Base-by-base conservation (phyloP, 2,113 vertebrate genomes). In the Dinomys branickii region DNA sequence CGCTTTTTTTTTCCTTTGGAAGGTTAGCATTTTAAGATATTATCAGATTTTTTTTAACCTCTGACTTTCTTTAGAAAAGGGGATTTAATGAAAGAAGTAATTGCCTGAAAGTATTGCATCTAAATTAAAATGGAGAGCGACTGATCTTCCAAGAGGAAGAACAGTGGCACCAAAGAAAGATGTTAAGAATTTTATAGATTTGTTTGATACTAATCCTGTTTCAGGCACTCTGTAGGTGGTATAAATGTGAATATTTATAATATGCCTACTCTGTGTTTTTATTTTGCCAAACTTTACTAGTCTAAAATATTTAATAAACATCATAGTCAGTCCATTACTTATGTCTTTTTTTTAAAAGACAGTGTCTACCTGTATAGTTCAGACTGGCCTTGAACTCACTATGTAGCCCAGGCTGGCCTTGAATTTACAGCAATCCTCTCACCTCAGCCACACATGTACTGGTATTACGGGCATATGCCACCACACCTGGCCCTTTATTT, bases 11-110 rank as follows among this genome's bases (percentile, higher is more conserved):
- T 89, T 73, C 20, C 0, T n/a, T 95, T 44, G 84, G 56, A 65
- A 61, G 6, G 12, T 38, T 91, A 93, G 7, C 38, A 52, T 93
- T 93, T 88, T 90, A 96, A 93, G 52, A 47, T 85, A 35, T 59
- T 96, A 58, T 81, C 20, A 30, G 30, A 71, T 94, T 28, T 77
- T 75, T 78, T 67, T 92, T 24, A 59, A 38, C 28, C 3, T 88
- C n/a, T 90, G 3, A 65, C 28, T 88, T 59, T 93, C 35, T 59
- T 85, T 24, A 75, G 24, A 88, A 59, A 24, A 81, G 30, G 81
- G 8, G 22, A 88, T 77, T 96, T 85, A 84, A 58, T 81, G 54
- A 35, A 19, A 75, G 35, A 93, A 17, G 58, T 90, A 87, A 73
- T 67, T 84, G 1, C 26, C 38, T 81, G 35, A 93, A 75, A 91